Evolutionary conservation across 2,113 vertebrate species (phyloP).

Genomic region (Mesocricetus auratus): DNA sequence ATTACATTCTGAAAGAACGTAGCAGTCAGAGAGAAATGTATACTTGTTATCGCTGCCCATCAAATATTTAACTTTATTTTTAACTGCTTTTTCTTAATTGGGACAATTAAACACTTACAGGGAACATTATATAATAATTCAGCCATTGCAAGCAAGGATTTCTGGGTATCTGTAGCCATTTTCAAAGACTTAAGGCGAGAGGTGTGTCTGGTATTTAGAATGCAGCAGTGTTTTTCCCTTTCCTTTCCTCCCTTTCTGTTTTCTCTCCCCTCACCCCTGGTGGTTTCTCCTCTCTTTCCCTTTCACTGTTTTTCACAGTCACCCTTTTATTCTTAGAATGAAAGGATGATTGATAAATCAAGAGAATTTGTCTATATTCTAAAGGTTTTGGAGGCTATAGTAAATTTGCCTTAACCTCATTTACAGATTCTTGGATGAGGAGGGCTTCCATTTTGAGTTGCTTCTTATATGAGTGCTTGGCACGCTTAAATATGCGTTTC

Average conservation of each 20-base stretch:
- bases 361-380: neutral
- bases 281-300: rapidly evolving
- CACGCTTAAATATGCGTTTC: conserved; percentile 6
- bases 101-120: neutral
- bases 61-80: conserved; percentile 39
- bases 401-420: neutral
- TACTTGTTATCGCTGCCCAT: neutral
- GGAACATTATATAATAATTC: neutral
- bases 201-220: neutral
- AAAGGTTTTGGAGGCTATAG: neutral
- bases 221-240: rapidly evolving
- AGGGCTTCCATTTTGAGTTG: neutral
- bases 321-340: conserved; percentile 8
- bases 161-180: neutral
- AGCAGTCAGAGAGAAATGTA: neutral
- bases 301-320: neutral
- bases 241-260: neutral
- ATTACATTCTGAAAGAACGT: neutral
- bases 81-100: conserved; percentile 22
- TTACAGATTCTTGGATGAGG: neutral
- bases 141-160: neutral
- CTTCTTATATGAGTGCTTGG: neutral
- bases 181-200: neutral
- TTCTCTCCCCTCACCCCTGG: too few relatives aligned
- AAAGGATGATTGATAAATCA: neutral